Evolutionary conservation across 2,113 vertebrate genomes (phyloP), one percentile per base, ranked within the genome.

Genomic region (Tringa solitaria): DNA sequence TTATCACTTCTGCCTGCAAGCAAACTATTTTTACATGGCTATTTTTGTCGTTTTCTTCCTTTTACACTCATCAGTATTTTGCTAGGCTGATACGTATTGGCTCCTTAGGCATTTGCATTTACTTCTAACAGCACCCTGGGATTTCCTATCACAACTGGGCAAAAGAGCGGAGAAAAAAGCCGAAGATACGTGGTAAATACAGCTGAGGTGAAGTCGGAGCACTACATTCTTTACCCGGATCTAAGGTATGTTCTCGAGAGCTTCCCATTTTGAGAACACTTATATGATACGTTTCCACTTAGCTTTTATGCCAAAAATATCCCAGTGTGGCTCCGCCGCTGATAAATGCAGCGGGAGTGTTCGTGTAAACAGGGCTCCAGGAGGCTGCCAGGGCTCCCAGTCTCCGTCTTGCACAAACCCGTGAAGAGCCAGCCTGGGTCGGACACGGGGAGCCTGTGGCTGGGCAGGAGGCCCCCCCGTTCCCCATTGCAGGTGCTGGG

Each of bases 291-390:
- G 72, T 72, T 90, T 78, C 92, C 92, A 96, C 93, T 95, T 69
- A 67, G 56, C 79, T 94, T 94, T 89, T 79, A 72, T 78, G 88
- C 94, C 94, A 93, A 95, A 96, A 96, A 96, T 96, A 96, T 84
- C 95, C 76, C 84, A 61, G 56, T 28, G 65, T 0, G 1, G 53
- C 76, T 95, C 69, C 0, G 0, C 43, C 1, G 4, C 82, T 90
- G 95, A 96, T 93, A 96, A 94, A 74, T 77, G 72, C 81, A 77
- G 65, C 50, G 76, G 74, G 46, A 89, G 43, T 10, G 12, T 72
- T 67, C 8, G 1, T 15, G 80, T 61, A 96, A 92, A 89, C 76
- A 89, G 73, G 80, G 69, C 45, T 92, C 22, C 56, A 72, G 74
- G 76, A 69, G 93, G 90, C 86, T 72, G 51, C 75, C 33, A 43